Base-by-base conservation (phyloP, 2,888 invertebrate genomes). In the Apocheima hispidaria region DNA sequence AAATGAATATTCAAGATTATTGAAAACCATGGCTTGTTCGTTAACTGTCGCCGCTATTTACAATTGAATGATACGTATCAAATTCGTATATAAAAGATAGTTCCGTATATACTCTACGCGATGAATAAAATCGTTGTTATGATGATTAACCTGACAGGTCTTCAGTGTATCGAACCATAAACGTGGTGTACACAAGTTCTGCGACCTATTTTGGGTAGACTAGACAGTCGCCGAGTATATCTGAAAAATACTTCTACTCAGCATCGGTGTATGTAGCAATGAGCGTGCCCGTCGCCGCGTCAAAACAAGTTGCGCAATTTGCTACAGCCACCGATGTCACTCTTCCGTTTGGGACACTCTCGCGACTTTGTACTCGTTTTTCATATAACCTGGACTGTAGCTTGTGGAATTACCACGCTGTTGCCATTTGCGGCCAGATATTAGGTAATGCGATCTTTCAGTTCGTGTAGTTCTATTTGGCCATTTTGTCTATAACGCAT, bases 241-340 rank as follows among this genome's bases (percentile, higher is more conserved):
- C 50, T 70, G 65, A 69, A 71, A 70, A 72, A 72, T 68, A n/a
- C n/a, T n/a, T n/a, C n/a, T n/a, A n/a, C n/a, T n/a, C n/a, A 68
- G 66, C 68, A 70, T 68, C 70, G 71, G 69, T 72, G 59, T 49
- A 74, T 74, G 78, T 75, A 75, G 82, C 78, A 83, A 80, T 77
- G 77, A 77, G 70, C 71, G 74, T 75, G 71, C 51, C 44, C 30
- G 49, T n/a, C 61, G 23, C 51, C 44, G 26, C 84, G 85, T 86
- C 86, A 88, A 85, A 87, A 88, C 86, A 87, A 70, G 79, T 88
- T 88, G 82, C 83, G 86, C 83, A 90, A 90, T 81, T 67, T 74
- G 80, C 79, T 84, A 65, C 71, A 55, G 66, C 68, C 62, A 70
- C 76, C 72, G 75, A 78, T 78, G 78, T 78, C 79, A 77, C 79